A percentile compares a stretch with the other conserved stretches of the same genome.
Evolutionary conservation across 1,140 invertebrate species (phyloP).

Genomic region (Drosophila yakuba): DNA sequence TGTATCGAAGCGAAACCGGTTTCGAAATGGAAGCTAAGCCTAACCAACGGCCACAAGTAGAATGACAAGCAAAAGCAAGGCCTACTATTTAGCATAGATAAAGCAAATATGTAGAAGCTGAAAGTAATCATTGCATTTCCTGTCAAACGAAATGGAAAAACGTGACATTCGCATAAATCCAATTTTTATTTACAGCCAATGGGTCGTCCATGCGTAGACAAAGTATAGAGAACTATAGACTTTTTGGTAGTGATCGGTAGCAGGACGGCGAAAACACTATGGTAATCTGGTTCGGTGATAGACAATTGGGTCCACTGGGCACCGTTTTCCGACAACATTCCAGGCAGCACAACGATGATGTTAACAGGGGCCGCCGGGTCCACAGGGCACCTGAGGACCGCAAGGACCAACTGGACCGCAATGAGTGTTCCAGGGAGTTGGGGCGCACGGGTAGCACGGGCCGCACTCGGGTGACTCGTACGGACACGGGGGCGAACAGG

Average conservation of each 20-base stretch:
- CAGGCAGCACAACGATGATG: not conserved
- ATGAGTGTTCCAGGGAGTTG: conserved; percentile 77
- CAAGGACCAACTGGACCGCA: conserved; percentile 73
- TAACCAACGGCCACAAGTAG: not conserved
- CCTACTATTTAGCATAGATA: not conserved
- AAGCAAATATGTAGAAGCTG: not conserved
- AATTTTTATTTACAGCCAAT: conserved; percentile 41
- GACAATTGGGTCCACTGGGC: conserved; percentile 22
- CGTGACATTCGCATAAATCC: conserved; percentile 9
- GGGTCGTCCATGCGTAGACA: conserved; percentile 35
- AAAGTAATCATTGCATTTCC: not conserved
- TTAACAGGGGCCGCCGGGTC: conserved; percentile 69
- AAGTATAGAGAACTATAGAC: conserved; percentile 19
- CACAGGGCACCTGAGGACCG: conserved; percentile 74
- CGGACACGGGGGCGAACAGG: conserved; percentile 70
- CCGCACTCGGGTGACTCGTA: conserved; percentile 77
- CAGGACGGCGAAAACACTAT: conserved; percentile 18
- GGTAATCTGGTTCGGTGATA: not conserved
- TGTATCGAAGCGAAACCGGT: conserved; percentile 54
- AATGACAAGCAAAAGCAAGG: not conserved
- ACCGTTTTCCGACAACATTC: conserved; percentile 24
- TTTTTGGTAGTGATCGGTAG: conserved; percentile 9
- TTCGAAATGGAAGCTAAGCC: conserved; percentile 13
- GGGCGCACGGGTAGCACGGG: conserved; percentile 73
- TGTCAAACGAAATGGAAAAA: not conserved